Evolutionary conservation across 2,888 invertebrate species (phyloP).

Genomic region (Lathronympha strigana): DNA sequence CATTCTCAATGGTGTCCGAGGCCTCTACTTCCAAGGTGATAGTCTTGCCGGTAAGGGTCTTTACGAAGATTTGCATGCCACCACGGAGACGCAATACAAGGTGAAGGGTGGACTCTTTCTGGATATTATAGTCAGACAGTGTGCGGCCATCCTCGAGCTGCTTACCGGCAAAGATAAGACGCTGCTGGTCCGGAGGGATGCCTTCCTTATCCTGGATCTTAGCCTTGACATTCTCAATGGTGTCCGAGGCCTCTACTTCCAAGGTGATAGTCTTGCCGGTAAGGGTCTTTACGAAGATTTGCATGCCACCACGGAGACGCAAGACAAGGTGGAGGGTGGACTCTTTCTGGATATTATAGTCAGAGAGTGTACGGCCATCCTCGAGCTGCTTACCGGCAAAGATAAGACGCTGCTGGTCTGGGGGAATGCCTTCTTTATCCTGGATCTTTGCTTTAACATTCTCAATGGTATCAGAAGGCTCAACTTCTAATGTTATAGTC

Average conservation of each 20-base stretch:
- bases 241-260: slow-evolving; percentile 61
- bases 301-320: slow-evolving; percentile 70
- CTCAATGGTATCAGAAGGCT: slow-evolving; percentile 70
- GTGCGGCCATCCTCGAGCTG: slow-evolving; percentile 47
- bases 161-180: slow-evolving; percentile 46
- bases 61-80: slow-evolving; percentile 48
- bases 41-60: slow-evolving; percentile 46
- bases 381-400: slow-evolving; percentile 68
- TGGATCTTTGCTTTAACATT: slow-evolving; percentile 75
- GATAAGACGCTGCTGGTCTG: slow-evolving; percentile 69
- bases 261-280: slow-evolving; percentile 69
- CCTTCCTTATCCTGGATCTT: slow-evolving; percentile 47
- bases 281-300: slow-evolving; percentile 68
- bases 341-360: slow-evolving; percentile 69
- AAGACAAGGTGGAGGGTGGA: slow-evolving; percentile 64
- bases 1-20: slow-evolving; percentile 46
- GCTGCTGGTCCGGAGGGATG: slow-evolving; percentile 46
- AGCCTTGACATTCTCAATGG: slow-evolving; percentile 46
- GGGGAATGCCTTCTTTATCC: slow-evolving; percentile 70
- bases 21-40: slow-evolving; percentile 46
- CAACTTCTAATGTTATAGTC: slow-evolving; percentile 66
- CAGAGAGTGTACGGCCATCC: slow-evolving; percentile 66
- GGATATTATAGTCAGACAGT: slow-evolving; percentile 46
- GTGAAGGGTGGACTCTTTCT: slow-evolving; percentile 46
- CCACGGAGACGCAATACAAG: slow-evolving; percentile 46